These are phyloP conservation scores for Torymus texanus DNA, from an alignment of 2,888 invertebrate genomes.

Conservation along the genomic window DNA sequence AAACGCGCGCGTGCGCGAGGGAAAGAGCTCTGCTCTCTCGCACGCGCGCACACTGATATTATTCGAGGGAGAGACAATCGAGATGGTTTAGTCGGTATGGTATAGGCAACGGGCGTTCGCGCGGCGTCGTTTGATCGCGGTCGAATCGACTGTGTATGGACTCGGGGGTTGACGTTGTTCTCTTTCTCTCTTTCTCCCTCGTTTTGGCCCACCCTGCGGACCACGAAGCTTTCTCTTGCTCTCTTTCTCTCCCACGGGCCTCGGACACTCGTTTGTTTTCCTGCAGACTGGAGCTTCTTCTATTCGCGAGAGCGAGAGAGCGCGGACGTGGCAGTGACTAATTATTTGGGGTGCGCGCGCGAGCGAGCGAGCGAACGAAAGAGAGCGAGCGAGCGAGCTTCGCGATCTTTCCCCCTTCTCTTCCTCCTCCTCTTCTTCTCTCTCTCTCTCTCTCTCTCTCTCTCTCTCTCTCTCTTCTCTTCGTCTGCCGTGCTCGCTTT, in stretches of 20 bases:
- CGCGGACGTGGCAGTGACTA: slow-evolving; percentile 72
- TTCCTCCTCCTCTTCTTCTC: slow-evolving; percentile 44
- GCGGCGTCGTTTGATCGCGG: slow-evolving; percentile 49
- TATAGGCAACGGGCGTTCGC: slow-evolving; percentile 15
- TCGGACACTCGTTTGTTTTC: background rate
- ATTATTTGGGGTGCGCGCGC: slow-evolving; percentile 71
- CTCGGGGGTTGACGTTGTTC: slow-evolving; percentile 32
- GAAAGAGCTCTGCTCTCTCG: slow-evolving; percentile 23
- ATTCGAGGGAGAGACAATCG: slow-evolving; percentile 45
- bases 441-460: slow-evolving; percentile 39
- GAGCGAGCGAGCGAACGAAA: too few species aligned
- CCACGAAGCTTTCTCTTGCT: slow-evolving; percentile 16
- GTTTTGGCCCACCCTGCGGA: background rate
- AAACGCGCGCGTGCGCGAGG: slow-evolving; percentile 23
- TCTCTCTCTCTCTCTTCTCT: background rate
- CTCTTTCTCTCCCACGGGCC: slow-evolving; percentile 25
- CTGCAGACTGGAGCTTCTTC: slow-evolving; percentile 43
- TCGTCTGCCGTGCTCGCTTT: slow-evolving; percentile 23
- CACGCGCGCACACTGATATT: slow-evolving; percentile 21
- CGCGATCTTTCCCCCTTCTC: slow-evolving; percentile 58
- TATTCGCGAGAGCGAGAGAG: slow-evolving; percentile 43
- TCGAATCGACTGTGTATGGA: too few species aligned
- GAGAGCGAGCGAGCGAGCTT: slow-evolving; percentile 18
- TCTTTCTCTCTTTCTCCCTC: slow-evolving; percentile 40
- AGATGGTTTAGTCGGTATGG: slow-evolving; percentile 8